Evolutionary conservation across 2,113 vertebrate species (phyloP), one percentile per base, ranked within the genome.

Genomic region (Pseudorhombus dupliciocellatus): DNA sequence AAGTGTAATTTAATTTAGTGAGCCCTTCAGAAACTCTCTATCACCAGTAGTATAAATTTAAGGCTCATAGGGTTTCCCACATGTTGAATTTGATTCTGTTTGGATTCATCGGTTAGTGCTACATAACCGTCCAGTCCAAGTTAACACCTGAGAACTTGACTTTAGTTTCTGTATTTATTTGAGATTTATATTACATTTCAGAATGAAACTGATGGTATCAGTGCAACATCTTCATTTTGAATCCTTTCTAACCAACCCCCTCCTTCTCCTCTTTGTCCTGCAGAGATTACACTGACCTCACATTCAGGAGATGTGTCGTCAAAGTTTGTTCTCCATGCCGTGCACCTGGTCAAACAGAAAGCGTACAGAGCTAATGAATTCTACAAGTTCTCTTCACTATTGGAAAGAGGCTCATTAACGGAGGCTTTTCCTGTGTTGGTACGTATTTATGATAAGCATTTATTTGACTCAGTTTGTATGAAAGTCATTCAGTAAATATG

Each of bases 351-450:
- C 78, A 99, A 98, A 80, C 98, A 98, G 81, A 96, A 91, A 81
- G 97, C 98, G 0, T 99, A 98, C 78, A 93, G 98, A 88, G 96
- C 96, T 42, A 96, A 99, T 20, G 98, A 99, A 50, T 99, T 99
- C 92, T 99, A 99, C 87, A 98, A 99, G 90, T 98, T 98, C 84
- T 95, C 93, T 42, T 97, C 97, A 2, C 93, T 99, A 59, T 94
- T 96, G 79, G 97, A 99, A 85, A 96, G 94, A 90, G 97, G 98
- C 82, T 95, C 96, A 0, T 84, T 98, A 37, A 96, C 93, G 0
- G 98, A 99, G 88, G 96, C 96, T 3, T 99, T 99, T 87, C 95
- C 97, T 51, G 96, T 98, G 68, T 91, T 98, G 89, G 97, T 98
- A 92, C 80, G 90, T 54, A 2, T 42, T 48, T 3, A 4, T 60